Evolutionary conservation across 92 coral and sea anemone species (phyloP).

Genomic region (Actinernus sp.): DNA sequence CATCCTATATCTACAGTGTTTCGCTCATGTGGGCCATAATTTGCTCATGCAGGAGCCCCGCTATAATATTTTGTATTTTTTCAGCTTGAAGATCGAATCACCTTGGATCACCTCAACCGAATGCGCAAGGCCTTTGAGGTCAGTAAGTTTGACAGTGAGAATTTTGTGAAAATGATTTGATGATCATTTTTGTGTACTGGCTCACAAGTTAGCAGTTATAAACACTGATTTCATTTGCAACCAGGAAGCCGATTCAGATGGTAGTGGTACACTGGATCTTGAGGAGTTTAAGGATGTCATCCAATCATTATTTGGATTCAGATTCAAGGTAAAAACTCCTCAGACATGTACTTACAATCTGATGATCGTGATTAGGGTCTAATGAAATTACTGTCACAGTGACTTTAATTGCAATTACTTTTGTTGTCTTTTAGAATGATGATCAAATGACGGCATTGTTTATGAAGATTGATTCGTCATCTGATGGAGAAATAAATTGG

Average conservation of each 20-base stretch:
- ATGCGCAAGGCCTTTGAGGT: conserved; percentile 99
- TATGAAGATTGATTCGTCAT: conserved; percentile 99
- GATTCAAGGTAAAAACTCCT: conserved; percentile 74
- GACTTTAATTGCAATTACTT: too few species aligned
- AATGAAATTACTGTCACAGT: too few species aligned
- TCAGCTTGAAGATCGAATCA: conserved; percentile 95
- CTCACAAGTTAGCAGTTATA: too few species aligned
- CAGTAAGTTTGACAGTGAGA: neutral
- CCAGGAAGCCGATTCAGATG: conserved; percentile 96
- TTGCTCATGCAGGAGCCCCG: too few species aligned
- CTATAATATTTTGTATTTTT: neutral
- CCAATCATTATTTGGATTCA: conserved; percentile 78
- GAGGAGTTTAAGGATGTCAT: conserved; percentile 92
- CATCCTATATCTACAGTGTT: too few species aligned
- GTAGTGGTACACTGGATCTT: conserved; percentile 94
- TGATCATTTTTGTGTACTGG: neutral
- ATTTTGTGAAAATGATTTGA: neutral
- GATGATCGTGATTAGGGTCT: neutral
- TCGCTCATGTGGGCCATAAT: too few species aligned
- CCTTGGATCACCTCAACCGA: conserved; percentile 92
- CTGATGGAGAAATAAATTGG: conserved; percentile 99
- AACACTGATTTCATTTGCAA: neutral
- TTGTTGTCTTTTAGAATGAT: conserved; percentile 59
- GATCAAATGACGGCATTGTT: conserved; percentile 93
- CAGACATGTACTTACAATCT: neutral